These are phyloP conservation scores for Pollicipes pollicipes DNA, from an alignment of 1,140 invertebrate species.

Conservation along the genomic window DNA sequence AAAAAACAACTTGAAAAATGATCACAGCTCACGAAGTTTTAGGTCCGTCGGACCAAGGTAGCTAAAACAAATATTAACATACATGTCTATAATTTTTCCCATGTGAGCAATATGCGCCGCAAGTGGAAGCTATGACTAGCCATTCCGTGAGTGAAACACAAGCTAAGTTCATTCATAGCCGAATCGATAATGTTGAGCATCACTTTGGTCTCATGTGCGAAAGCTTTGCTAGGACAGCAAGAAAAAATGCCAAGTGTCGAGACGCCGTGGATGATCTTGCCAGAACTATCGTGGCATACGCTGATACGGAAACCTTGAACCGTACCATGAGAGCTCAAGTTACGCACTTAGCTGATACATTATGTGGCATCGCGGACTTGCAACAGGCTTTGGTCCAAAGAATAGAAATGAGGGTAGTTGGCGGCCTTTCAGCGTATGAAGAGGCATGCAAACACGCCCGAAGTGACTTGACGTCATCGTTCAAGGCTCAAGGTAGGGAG, in stretches of 20 bases:
- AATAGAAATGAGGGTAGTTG: background rate
- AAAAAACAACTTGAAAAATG: too few relatives aligned
- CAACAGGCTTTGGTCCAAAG: background rate
- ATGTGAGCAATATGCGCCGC: background rate
- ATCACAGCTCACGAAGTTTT: too few relatives aligned
- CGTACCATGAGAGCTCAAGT: background rate
- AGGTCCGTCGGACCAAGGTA: too few relatives aligned
- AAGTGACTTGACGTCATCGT: background rate
- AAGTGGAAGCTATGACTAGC: background rate
- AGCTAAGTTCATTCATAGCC: background rate
- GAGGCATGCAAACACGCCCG: background rate
- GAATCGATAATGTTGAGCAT: background rate
- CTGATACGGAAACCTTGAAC: background rate
- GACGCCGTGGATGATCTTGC: background rate
- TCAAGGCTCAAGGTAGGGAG: background rate
- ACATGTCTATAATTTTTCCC: too few relatives aligned
- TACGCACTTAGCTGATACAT: background rate
- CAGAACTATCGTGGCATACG: background rate
- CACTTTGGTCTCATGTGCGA: background rate
- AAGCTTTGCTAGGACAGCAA: background rate
- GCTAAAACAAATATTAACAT: too few relatives aligned
- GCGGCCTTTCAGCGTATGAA: background rate
- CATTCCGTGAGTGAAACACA: background rate
- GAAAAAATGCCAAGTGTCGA: background rate
- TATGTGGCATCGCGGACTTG: background rate